These are phyloP conservation scores for Amphiura filiformis DNA, from an alignment of 35 echinoderm and acorn worm species.

Conservation along the genomic window DNA sequence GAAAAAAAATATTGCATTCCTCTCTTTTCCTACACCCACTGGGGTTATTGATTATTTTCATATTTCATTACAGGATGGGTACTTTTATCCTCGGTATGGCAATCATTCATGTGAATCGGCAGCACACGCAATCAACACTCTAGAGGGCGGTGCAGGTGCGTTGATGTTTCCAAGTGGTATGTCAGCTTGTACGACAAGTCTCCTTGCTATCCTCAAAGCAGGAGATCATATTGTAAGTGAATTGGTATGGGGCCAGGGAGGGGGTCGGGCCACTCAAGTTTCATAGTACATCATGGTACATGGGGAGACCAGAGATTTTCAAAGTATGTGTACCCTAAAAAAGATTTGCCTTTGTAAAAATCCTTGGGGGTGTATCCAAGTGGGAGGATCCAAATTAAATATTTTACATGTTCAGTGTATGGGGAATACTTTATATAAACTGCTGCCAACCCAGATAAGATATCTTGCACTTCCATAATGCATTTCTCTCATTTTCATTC, in stretches of 20 bases:
- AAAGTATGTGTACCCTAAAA: too few species aligned
- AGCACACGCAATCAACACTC: constrained; percentile 71
- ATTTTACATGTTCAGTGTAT: too few species aligned
- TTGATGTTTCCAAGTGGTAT: constrained; percentile 79
- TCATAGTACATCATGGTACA: neutral
- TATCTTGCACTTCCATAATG: too few species aligned
- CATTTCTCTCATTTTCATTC: too few species aligned
- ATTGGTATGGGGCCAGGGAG: neutral
- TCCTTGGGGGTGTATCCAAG: too few species aligned
- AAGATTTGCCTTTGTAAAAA: too few species aligned
- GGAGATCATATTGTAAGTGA: constrained; percentile 89
- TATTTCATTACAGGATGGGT: constrained; percentile 53
- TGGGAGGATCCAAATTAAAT: too few species aligned
- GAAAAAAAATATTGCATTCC: too few species aligned
- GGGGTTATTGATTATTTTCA: too few species aligned
- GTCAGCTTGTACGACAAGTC: constrained; percentile 76
- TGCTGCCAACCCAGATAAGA: too few species aligned
- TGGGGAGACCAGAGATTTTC: neutral
- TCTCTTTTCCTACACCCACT: too few species aligned
- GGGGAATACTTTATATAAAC: too few species aligned
- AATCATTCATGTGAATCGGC: constrained; percentile 80
- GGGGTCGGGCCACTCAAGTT: neutral
- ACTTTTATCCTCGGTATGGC: constrained; percentile 73
- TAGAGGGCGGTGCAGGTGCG: constrained; percentile 84
- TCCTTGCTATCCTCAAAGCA: constrained; percentile 60